A percentile compares a stretch with the other conserved stretches of the same genome.
Conservation (phyloP, 2,113 vertebrate genomes). For the Sula dactylatra region DNA sequence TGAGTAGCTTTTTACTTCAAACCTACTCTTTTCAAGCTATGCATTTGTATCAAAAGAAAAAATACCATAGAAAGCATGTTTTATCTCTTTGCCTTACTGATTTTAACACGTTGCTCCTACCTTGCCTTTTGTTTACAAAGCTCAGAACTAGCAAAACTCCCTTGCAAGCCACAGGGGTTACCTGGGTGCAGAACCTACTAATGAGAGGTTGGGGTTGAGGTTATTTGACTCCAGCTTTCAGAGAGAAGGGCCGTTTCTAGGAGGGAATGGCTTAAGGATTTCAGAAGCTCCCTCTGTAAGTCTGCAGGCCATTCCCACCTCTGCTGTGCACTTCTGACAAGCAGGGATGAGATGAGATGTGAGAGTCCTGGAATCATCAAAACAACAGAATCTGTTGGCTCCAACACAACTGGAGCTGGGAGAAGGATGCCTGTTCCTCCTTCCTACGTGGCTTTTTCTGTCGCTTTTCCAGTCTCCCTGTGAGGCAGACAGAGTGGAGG, state of each 20-base stretch:
- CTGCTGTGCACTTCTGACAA: background rate
- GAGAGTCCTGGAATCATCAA: background rate
- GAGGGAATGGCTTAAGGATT: background rate
- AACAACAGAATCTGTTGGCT: conserved; percentile 5
- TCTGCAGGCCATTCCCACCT: background rate
- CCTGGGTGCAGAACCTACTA: background rate
- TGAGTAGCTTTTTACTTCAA: background rate
- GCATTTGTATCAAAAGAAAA: background rate
- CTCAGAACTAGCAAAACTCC: background rate
- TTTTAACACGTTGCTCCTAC: background rate
- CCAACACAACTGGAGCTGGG: conserved; percentile 8
- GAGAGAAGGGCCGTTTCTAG: background rate
- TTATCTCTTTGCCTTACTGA: background rate
- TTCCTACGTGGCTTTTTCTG: background rate
- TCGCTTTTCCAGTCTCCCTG: conserved; percentile 15
- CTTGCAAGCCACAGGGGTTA: background rate
- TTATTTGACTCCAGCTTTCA: background rate
- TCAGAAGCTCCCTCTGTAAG: background rate
- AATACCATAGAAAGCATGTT: background rate
- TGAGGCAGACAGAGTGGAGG: conserved; percentile 48
- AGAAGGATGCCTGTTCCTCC: background rate
- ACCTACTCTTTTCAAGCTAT: background rate
- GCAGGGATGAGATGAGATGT: background rate
- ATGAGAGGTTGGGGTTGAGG: accelerated
- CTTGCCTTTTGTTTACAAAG: background rate